Evolutionary conservation across 2,113 vertebrate species (phyloP), one percentile per base, ranked within the genome.

Genomic region (Rhipidura dahli): DNA sequence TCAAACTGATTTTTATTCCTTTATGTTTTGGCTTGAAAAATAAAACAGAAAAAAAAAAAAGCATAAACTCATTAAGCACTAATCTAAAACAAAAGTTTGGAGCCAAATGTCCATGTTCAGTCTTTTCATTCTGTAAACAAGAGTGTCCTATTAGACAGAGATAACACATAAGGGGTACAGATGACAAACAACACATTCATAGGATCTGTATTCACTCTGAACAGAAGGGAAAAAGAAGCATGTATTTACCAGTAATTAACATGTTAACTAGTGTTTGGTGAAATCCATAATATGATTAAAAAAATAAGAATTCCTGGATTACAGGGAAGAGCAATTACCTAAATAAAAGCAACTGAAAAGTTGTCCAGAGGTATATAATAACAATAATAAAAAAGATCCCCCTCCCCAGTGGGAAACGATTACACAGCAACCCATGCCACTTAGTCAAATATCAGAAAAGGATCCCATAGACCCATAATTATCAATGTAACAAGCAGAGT

Each of bases 401-500:
- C 44, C 72, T 84, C 80, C 91, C 61, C 73, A 95, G 87, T 91
- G 90, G 95, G 96, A 96, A 96, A 97, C 90, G 92, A 97, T 98
- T 97, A 85, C 87, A 94, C 71, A 72, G 86, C 75, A 95, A 89
- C 97, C 94, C 75, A 86, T 71, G 81, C 93, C 66, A 93, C 82
- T 97, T 94, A 91, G 91, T 75, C 81, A 96, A 94, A 96, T 90
- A 87, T 83, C 85, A 94, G 87, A 93, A 94, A 97, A 95, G 90
- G 85, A 94, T 86, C 93, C 93, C 95, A 96, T 93, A 97, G 94
- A 83, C 89, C 66, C 84, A 81, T 97, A 97, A 98, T 98, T 97
- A 97, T 94, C 96, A 94, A 97, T 93, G 96, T 96, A 98, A 95
- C 97, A 96, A 97, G 95, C 93, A 93, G 86, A 97, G 96, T 96